Base-by-base conservation (phyloP, 2,888 invertebrate genomes). In the Theristus sp. region DNA sequence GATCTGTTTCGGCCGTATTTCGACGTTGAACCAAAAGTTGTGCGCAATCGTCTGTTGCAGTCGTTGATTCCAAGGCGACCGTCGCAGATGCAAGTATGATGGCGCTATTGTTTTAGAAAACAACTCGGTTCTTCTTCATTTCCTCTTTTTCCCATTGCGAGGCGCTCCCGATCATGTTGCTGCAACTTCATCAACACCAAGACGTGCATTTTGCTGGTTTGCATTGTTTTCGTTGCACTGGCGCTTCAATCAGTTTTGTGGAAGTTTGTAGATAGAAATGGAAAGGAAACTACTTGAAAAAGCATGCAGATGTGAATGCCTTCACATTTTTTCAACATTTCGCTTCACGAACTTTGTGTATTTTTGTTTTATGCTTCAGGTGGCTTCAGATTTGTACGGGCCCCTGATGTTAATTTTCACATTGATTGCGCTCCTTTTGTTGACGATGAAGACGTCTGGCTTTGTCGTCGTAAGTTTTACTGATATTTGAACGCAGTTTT, bases 1-100 rank as follows among this genome's bases (percentile, higher is more conserved):
- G 78, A 78, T 65, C 69, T 77, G 31, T 72, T 79, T n/a, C 67
- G 78, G 49, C 78, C 78, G 13, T 79, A 78, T 69, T 78, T 78
- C 66, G 75, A 78, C 67, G 78, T 79, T 20, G 78, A 78, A 62
- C 78, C 78, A 3, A 71, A 72, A 62, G 75, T 76, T 70, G 77
- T 78, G 20, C 38, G 72, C 65, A 67, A 70, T 63, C 64, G 75
- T 69, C 70, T 75, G 55, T 56, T 68, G 22, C 65, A 66, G 31
- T 67, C 67, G 3, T 67, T 75, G 52, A 65, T 75, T n/a, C 75
- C 75, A 3, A 65, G 68, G 47, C 69, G 66, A 58, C 72, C 73
- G 1, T 70, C 72, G 52, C 64, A 69, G 60, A 69, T 70, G 60
- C 68, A 67, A 66, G 68, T 68, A n/a, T n/a, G n/a, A 38, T 13